These are phyloP conservation scores for Passerina amoena DNA, from an alignment of 2,113 vertebrate species.

Conservation along the genomic window DNA sequence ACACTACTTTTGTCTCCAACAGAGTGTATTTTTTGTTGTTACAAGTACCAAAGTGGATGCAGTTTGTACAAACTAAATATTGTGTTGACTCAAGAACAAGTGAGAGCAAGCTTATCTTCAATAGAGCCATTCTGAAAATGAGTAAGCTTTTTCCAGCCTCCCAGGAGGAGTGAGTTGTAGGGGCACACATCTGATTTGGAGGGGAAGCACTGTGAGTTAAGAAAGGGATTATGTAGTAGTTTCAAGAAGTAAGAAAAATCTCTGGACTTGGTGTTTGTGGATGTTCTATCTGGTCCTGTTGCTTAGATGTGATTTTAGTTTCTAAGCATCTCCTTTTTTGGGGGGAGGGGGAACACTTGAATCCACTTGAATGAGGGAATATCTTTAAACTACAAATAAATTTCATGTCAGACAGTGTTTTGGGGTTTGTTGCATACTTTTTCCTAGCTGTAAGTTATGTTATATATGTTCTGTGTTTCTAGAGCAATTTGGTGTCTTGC, in stretches of 20 bases:
- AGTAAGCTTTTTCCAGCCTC: neutral
- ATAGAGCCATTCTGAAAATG: neutral
- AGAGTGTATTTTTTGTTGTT: neutral
- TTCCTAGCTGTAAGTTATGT: neutral
- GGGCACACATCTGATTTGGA: neutral
- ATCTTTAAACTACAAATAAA: neutral
- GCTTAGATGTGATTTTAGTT: neutral
- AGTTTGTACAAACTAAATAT: neutral
- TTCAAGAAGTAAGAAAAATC: neutral
- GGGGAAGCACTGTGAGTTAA: neutral
- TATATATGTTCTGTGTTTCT: neutral
- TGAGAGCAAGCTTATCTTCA: neutral
- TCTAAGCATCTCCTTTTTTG: neutral
- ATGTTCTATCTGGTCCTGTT: neutral
- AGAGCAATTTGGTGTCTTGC: neutral
- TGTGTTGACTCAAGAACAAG: neutral
- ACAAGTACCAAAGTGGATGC: neutral
- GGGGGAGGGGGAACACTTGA: accelerated
- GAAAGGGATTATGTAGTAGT: neutral
- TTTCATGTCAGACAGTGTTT: neutral
- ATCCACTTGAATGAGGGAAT: neutral
- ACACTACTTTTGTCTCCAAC: neutral
- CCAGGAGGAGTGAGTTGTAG: neutral
- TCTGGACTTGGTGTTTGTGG: neutral
- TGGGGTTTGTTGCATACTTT: neutral